Conservation (phyloP, 1,140 invertebrate species). For the Aphelinus atriplicis region DNA sequence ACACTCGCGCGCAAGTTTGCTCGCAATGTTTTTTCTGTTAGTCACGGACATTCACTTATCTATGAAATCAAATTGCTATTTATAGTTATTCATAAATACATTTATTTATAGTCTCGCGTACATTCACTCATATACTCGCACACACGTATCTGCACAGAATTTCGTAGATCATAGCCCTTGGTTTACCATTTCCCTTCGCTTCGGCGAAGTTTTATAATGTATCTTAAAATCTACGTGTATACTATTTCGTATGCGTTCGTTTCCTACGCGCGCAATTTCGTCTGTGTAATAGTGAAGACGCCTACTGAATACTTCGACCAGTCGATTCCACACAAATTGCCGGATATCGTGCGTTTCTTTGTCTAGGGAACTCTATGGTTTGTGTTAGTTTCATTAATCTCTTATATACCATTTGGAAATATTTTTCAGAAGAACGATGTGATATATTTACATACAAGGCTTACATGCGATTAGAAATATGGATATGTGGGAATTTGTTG, state of each 20-base stretch:
- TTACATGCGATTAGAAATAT: conserved; percentile 22
- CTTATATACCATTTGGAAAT: conserved; percentile 1
- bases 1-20: conserved; percentile 14
- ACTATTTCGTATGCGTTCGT: conserved; percentile 21
- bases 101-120: conserved; percentile 42
- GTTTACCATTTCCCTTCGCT: conserved; percentile 5
- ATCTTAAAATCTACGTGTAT: conserved; percentile 29
- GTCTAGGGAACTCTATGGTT: not conserved
- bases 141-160: conserved; percentile 23
- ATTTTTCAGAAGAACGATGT: conserved; percentile 13
- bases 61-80: conserved; percentile 42
- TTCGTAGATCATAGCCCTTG: conserved; percentile 47
- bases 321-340: conserved; percentile 5
- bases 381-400: not conserved
- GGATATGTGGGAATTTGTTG: conserved; percentile 32
- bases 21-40: conserved; percentile 26
- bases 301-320: conserved; percentile 7
- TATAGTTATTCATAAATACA: conserved; percentile 48
- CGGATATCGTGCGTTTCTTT: not conserved
- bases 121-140: conserved; percentile 33
- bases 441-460: conserved; percentile 24
- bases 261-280: not conserved
- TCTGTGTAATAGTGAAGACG: not conserved
- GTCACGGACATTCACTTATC: conserved; percentile 14
- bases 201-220: conserved; percentile 15